These are phyloP conservation scores for Pseudobourletiella spinata DNA, from an alignment of 1,140 invertebrate genomes.

Conservation along the genomic window DNA sequence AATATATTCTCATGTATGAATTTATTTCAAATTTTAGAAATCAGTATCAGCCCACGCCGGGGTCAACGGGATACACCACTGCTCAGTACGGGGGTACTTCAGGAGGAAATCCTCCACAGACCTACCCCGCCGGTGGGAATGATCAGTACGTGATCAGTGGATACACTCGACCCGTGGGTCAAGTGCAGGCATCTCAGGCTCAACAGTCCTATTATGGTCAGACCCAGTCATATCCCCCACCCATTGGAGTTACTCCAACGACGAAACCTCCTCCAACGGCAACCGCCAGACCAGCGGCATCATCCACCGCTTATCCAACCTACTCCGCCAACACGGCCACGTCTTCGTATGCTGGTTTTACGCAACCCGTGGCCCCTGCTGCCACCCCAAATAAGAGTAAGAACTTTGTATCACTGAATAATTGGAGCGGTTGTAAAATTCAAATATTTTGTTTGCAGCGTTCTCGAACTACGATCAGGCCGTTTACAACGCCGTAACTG, in stretches of 20 bases:
- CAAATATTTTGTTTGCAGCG: not conserved
- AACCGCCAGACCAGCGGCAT: conserved; percentile 54
- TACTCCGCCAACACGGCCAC: conserved; percentile 61
- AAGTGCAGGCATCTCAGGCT: conserved; percentile 5
- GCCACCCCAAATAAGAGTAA: conserved; percentile 15
- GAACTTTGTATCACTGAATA: not conserved
- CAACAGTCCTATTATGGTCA: conserved; percentile 26
- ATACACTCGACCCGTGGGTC: conserved; percentile 29
- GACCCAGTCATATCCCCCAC: conserved; percentile 6
- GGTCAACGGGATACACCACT: conserved; percentile 13
- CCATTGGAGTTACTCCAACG: conserved; percentile 59
- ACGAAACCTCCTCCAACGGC: conserved; percentile 63
- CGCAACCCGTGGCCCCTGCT: conserved; percentile 37
- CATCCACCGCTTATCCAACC: conserved; percentile 64
- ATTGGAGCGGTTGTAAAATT: not conserved
- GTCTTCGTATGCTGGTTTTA: conserved; percentile 43
- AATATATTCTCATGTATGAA: not conserved
- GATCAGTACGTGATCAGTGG: conserved; percentile 28
- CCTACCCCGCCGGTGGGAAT: not conserved
- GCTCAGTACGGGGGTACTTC: conserved; percentile 16
- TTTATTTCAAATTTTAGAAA: conserved; percentile 5
- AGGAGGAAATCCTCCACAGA: conserved; percentile 6
- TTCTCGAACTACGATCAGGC: conserved; percentile 74
- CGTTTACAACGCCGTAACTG: conserved; percentile 82
- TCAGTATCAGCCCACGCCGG: conserved; percentile 9